These are phyloP conservation scores for Rhinogobio ventralis DNA, from an alignment of 2,797 vertebrate genomes.

Conservation along the genomic window DNA sequence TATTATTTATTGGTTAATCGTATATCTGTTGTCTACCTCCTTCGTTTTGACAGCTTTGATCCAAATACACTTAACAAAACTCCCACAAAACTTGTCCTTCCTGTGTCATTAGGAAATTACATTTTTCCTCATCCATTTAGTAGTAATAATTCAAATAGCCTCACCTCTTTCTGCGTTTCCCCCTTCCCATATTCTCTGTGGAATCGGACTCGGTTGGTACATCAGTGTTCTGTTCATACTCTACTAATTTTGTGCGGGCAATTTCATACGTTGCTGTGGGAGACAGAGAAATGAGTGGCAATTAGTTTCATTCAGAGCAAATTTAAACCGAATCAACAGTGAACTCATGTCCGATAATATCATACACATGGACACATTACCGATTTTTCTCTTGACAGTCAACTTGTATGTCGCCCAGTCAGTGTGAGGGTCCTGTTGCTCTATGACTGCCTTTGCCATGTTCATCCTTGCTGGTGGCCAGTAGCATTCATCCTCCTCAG, in stretches of 20 bases:
- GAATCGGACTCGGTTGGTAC: no score
- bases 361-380: neutral
- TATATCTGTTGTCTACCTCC: neutral
- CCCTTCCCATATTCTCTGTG: no score
- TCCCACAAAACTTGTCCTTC: neutral
- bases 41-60: neutral
- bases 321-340: neutral
- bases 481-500: conserved; percentile 36
- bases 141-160: conserved; percentile 12
- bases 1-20: neutral
- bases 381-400: neutral
- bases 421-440: neutral
- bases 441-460: neutral
- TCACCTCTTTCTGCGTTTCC: conserved; percentile 25
- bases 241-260: neutral
- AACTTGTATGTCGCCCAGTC: neutral
- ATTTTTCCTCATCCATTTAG: neutral
- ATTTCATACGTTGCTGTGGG: neutral
- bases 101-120: neutral
- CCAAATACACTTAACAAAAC: neutral
- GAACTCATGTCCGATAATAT: neutral
- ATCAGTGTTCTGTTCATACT: neutral
- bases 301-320: neutral
- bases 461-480: conserved; percentile 41
- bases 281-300: neutral